Base-by-base conservation (phyloP, 2,888 invertebrate species). In the Ennomos erosarius region DNA sequence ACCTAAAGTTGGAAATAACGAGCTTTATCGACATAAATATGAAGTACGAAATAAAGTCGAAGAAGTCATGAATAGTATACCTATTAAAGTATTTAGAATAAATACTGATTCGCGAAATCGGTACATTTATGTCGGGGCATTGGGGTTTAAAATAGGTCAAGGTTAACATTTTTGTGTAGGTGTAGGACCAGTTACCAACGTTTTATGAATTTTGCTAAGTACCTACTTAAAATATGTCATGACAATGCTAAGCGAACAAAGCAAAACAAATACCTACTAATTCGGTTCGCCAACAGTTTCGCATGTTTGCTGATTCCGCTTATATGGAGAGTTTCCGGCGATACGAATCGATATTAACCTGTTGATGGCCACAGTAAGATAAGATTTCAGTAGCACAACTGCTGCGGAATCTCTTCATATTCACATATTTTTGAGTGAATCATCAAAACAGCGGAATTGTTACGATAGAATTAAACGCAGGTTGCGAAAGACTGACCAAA, bases 341-440 rank as follows among this genome's bases (percentile, higher is more conserved):
- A 48, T 26, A 33, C 12, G 13, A 54, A 54, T 55, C 55, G 55
- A 59, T 59, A 55, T 26, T 16, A 11, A 59, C 59, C 54, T 59
- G 59, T 59, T 59, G 59, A 59, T 59, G 16, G 45, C 40, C 13
- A 37, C 46, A 35, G 34, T 33, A 48, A 48, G 8, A 11, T 10
- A 8, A n/a, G 35, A 10, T 9, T 13, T 12, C 48, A 53, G 47
- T 12, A 35, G 2, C 11, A 39, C 8, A 26, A 1, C 11, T 40
- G 49, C 44, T 39, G 26, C 10, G 35, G 9, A 12, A 48, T 34
- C 46, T 46, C 26, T 6, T 4, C 26, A 5, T 26, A n/a, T n/a
- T n/a, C n/a, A 26, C 26, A 26, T 26, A 26, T 26, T 26, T 26
- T 4, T 6, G 26, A 26, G 26, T 26, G 6, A 26, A 5, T 6